phyloP scores from a whole-genome alignment of 2,797 vertebrate genomes.

The Lepilemur septentrionalis region DNA sequence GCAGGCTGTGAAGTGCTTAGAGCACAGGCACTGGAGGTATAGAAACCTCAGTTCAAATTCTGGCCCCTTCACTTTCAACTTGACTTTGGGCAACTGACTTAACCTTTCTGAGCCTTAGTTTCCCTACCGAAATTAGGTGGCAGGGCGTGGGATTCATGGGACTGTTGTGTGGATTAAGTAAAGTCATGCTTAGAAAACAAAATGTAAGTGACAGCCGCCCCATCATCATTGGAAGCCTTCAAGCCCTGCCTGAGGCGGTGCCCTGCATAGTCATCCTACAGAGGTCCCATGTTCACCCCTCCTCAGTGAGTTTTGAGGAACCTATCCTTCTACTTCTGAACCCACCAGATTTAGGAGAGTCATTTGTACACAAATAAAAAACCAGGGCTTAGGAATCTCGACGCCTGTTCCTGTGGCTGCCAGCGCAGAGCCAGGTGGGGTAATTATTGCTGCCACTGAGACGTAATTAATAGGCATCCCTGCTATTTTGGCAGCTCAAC shows the following conservation, averaged over 20 bases:
- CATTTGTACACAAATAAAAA: constrained; percentile 59
- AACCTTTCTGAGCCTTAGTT: not conserved
- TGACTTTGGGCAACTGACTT: not conserved
- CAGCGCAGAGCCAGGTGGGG: constrained; percentile 17
- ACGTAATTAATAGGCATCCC: constrained; percentile 71
- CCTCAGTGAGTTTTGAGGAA: not conserved
- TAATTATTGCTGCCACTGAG: constrained; percentile 47
- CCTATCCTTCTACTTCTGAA: not conserved
- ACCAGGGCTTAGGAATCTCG: not conserved
- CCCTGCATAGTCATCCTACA: not conserved
- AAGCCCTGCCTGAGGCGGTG: not conserved
- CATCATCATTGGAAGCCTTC: not conserved
- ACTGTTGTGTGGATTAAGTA: not conserved
- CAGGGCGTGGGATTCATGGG: not conserved
- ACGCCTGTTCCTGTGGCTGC: not conserved
- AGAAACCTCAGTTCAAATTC: not conserved
- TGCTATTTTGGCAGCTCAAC: constrained; percentile 55
- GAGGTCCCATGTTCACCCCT: not conserved
- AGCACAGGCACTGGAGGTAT: not conserved
- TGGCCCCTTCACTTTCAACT: not conserved
- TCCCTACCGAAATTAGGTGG: not conserved
- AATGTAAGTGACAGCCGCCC: not conserved
- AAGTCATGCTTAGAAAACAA: constrained; percentile 1
- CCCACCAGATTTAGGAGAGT: constrained; percentile 13
- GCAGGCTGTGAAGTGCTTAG: not conserved